A percentile compares a stretch with the other conserved stretches of the same genome.
phyloP scores from a whole-genome alignment of 2,797 vertebrate genomes.

The Sebastes hubbsi region DNA sequence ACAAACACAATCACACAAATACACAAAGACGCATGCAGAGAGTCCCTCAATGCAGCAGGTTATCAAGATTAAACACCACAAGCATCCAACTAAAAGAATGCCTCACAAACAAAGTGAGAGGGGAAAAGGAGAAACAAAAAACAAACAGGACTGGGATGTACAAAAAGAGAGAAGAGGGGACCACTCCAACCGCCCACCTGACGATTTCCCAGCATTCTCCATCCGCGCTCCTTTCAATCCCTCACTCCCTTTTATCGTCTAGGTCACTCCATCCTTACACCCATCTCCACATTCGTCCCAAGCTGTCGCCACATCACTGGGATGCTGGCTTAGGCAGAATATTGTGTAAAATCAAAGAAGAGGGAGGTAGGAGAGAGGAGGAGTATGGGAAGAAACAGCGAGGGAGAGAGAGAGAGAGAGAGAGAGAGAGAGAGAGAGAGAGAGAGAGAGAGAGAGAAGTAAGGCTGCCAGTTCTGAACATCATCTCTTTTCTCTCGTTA shows the following conservation, averaged over 20 bases:
- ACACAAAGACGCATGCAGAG: conserved; percentile 33
- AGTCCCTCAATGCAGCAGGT: conserved; percentile 40
- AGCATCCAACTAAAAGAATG: conserved; percentile 6
- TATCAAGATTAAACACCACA: conserved; percentile 53
- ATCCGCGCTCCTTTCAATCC: conserved; percentile 52
- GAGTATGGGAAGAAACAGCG: conserved; percentile 45
- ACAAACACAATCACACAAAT: conserved; percentile 51
- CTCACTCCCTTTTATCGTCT: conserved; percentile 33
- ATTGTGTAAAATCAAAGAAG: conserved; percentile 47
- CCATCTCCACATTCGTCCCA: conserved; percentile 39
- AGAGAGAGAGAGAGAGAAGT: conserved; percentile 46
- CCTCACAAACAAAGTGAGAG: conserved; percentile 32
- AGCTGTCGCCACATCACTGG: conserved; percentile 41
- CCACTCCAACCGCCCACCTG: conserved; percentile 70
- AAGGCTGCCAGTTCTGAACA: conserved; percentile 65
- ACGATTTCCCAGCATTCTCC: conserved; percentile 70
- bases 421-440: conserved; percentile 33
- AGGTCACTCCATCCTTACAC: conserved; percentile 50
- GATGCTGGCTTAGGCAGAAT: conserved; percentile 50
- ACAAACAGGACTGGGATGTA: conserved; percentile 13
- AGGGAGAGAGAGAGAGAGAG: conserved; percentile 49
- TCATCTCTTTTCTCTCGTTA: conserved; percentile 62
- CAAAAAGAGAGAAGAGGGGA: conserved; percentile 24
- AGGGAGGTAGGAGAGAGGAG: conserved; percentile 50
- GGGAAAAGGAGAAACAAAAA: not conserved